Conservation (phyloP, 2,797 vertebrate genomes). For the Peromyscus aztecus region DNA sequence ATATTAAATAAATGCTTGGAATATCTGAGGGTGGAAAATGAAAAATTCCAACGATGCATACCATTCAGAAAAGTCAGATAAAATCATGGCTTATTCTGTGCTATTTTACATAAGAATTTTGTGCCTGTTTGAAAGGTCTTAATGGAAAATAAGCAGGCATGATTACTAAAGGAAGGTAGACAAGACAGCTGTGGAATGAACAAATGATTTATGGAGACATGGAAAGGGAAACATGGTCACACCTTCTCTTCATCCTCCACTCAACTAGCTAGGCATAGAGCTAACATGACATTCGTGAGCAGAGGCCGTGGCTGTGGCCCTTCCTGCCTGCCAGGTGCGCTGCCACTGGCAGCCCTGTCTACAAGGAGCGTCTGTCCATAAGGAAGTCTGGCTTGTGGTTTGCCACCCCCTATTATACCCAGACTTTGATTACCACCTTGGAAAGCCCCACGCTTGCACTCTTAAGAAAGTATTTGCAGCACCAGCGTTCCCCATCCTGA, state of each 20-base stretch:
- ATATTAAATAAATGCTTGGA: neutral
- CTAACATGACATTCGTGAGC: neutral
- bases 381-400: neutral
- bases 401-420: neutral
- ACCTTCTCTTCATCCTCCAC: neutral
- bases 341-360: neutral
- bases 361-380: neutral
- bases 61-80: neutral
- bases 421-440: neutral
- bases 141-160: neutral
- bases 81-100: neutral
- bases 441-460: neutral
- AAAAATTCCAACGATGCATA: neutral
- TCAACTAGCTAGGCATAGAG: neutral
- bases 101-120: neutral
- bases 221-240: neutral
- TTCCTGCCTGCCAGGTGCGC: rapidly evolving
- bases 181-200: neutral
- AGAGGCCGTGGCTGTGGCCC: neutral
- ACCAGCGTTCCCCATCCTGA: neutral
- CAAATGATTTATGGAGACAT: neutral
- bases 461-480: slow-evolving; percentile 6
- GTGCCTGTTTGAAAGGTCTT: neutral
- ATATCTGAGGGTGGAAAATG: neutral
- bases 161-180: neutral